Evolutionary conservation across 2,797 vertebrate genomes (phyloP).

Genomic region (Lerista edwardsae): DNA sequence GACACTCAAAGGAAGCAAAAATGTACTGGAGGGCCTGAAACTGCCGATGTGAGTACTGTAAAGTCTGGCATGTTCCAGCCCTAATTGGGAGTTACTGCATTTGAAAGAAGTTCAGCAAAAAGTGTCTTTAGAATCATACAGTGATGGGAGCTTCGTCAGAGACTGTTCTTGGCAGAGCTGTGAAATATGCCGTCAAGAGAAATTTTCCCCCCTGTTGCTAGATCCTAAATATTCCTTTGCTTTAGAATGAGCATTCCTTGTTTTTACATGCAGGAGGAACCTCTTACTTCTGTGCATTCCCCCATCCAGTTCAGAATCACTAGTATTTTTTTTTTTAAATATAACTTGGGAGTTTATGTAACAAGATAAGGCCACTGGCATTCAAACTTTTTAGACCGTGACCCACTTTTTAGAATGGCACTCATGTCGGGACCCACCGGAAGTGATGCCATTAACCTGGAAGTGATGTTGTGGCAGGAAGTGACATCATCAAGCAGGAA

Average conservation of each 20-base stretch:
- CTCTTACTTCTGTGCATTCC: too few species aligned
- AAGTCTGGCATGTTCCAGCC: slow-evolving; percentile 72
- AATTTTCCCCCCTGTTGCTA: slow-evolving; percentile 29
- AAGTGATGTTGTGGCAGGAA: too few species aligned
- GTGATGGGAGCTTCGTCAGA: slow-evolving; percentile 74
- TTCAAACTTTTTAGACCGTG: too few species aligned
- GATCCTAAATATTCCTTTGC: slow-evolving; percentile 70
- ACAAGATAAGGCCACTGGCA: too few species aligned
- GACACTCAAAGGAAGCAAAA: slow-evolving; percentile 67
- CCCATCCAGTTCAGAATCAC: too few species aligned
- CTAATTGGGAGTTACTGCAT: slow-evolving; percentile 74
- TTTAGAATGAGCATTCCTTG: slow-evolving; percentile 37
- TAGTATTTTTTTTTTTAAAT: too few species aligned
- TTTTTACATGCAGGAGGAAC: too few species aligned
- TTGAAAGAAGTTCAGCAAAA: slow-evolving; percentile 74
- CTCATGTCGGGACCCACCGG: too few species aligned
- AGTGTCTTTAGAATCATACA: slow-evolving; percentile 74
- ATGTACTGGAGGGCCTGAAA: slow-evolving; percentile 65
- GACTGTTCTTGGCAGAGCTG: slow-evolving; percentile 64
- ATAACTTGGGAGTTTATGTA: too few species aligned
- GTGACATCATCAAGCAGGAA: too few species aligned
- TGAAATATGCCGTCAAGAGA: slow-evolving; percentile 66
- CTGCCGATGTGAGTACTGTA: slow-evolving; percentile 75
- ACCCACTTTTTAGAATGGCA: too few species aligned
- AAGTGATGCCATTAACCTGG: too few species aligned